Percentiles rank a stretch among this genome's conserved stretches.
phyloP scores from a whole-genome alignment of 2,888 invertebrate genomes.

The Trilocha varians region DNA sequence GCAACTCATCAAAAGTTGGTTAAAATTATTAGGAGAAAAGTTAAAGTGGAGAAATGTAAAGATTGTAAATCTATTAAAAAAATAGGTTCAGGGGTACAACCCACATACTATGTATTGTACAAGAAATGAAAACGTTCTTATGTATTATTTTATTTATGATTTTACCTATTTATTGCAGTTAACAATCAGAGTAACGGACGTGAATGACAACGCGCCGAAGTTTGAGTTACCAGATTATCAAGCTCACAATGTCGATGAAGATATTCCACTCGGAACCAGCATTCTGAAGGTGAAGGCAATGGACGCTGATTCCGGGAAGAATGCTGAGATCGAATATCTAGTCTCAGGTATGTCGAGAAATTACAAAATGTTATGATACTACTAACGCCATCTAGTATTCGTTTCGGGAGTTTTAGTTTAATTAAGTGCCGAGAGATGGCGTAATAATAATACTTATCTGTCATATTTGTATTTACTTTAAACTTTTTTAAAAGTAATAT shows the following conservation, averaged over 20 bases:
- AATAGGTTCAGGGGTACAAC: too few relatives aligned
- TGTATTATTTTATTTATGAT: background rate
- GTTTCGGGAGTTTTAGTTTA: too few relatives aligned
- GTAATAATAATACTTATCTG: too few relatives aligned
- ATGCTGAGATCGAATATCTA: slow-evolving; percentile 94
- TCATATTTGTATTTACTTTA: too few relatives aligned
- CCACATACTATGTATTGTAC: too few relatives aligned
- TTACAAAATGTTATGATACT: background rate
- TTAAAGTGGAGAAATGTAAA: background rate
- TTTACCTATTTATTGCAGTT: too few relatives aligned
- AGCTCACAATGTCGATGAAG: slow-evolving; percentile 96
- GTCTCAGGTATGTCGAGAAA: slow-evolving; percentile 75
- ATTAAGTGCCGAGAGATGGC: too few relatives aligned
- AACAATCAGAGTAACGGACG: slow-evolving; percentile 94
- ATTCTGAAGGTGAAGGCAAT: slow-evolving; percentile 96
- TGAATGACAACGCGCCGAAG: slow-evolving; percentile 97
- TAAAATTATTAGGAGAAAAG: too few relatives aligned
- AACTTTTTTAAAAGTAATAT: too few relatives aligned
- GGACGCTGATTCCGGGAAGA: slow-evolving; percentile 95
- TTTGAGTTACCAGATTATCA: slow-evolving; percentile 97
- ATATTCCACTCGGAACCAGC: slow-evolving; percentile 91
- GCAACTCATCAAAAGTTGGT: too few relatives aligned
- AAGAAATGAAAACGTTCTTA: too few relatives aligned
- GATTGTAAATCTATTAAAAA: too few relatives aligned
- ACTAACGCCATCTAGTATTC: background rate